phyloP scores from a whole-genome alignment of 2,888 invertebrate genomes.

The Amiota mariae region DNA sequence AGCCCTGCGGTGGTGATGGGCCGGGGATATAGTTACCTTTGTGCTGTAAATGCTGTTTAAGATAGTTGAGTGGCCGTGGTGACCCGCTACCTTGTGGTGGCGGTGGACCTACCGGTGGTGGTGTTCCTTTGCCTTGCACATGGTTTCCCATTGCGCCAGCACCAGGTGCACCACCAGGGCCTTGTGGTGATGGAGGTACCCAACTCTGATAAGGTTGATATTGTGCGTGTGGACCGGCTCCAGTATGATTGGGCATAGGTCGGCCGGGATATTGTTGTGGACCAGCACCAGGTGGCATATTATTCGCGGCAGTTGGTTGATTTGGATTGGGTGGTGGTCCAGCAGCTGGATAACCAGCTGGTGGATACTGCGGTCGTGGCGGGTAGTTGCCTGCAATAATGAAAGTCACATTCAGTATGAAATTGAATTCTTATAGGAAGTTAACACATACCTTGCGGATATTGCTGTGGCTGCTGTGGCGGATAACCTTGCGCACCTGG shows the following conservation, averaged over 20 bases:
- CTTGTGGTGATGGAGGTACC: conserved; percentile 71
- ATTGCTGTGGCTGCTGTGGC: conserved; percentile 76
- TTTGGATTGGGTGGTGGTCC: conserved; percentile 75
- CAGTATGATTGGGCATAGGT: conserved; percentile 76
- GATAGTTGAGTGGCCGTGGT: conserved; percentile 78
- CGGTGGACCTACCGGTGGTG: conserved; percentile 72
- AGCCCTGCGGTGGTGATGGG: conserved; percentile 77
- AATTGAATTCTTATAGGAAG: not conserved
- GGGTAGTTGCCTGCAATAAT: conserved; percentile 69
- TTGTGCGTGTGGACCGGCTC: conserved; percentile 73
- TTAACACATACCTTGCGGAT: conserved; percentile 74
- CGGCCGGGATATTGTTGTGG: conserved; percentile 76
- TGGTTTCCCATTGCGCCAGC: conserved; percentile 71
- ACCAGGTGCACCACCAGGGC: conserved; percentile 60
- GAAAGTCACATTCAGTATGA: not conserved
- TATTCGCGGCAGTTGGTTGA: conserved; percentile 69
- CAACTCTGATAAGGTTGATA: conserved; percentile 74
- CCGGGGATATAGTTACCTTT: conserved; percentile 78
- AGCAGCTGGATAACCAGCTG: conserved; percentile 74
- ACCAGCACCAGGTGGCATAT: conserved; percentile 70
- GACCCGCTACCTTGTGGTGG: conserved; percentile 73
- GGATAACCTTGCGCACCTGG: conserved; percentile 75
- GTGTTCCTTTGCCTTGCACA: conserved; percentile 71
- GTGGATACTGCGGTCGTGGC: conserved; percentile 76
- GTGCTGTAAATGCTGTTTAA: conserved; percentile 82